These are phyloP conservation scores for Clunio marinus DNA, from an alignment of 2,888 invertebrate genomes.

Conservation along the genomic window DNA sequence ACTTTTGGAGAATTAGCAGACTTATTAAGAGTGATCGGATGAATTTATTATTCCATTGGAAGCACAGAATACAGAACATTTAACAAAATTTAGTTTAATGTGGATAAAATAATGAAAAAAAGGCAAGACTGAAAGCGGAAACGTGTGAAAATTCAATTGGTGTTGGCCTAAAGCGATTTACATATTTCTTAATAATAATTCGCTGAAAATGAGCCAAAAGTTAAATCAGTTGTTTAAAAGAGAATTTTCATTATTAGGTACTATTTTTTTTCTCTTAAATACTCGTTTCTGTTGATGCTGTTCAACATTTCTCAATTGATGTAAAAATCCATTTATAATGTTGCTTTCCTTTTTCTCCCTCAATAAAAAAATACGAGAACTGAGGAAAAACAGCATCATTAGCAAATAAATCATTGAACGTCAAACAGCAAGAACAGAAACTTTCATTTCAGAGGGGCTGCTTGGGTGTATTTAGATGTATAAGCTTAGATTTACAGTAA, in stretches of 20 bases:
- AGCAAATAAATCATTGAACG: slow-evolving; percentile 13
- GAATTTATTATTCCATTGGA: slow-evolving; percentile 38
- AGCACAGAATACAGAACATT: too few species aligned
- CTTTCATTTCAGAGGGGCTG: slow-evolving; percentile 1
- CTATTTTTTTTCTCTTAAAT: neutral
- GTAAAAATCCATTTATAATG: neutral
- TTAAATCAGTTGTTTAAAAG: neutral
- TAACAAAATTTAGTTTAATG: too few species aligned
- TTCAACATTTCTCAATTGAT: neutral
- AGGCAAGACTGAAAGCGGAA: too few species aligned
- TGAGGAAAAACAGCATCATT: neutral
- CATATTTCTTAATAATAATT: too few species aligned
- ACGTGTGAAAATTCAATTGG: neutral
- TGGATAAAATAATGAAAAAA: too few species aligned
- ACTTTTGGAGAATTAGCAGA: slow-evolving; percentile 35
- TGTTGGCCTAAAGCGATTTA: too few species aligned
- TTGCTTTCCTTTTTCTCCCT: neutral
- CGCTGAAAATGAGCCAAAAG: neutral
- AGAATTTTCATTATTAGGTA: neutral
- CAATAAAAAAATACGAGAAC: neutral
- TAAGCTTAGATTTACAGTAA: neutral
- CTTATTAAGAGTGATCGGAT: slow-evolving; percentile 36
- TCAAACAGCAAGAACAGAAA: slow-evolving; percentile 4
- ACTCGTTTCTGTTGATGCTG: neutral
- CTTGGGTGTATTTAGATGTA: neutral